Percentiles rank a stretch among this genome's conserved stretches.
Conservation (phyloP, 1,140 invertebrate species). For the Lysiphlebus fabarum region DNA sequence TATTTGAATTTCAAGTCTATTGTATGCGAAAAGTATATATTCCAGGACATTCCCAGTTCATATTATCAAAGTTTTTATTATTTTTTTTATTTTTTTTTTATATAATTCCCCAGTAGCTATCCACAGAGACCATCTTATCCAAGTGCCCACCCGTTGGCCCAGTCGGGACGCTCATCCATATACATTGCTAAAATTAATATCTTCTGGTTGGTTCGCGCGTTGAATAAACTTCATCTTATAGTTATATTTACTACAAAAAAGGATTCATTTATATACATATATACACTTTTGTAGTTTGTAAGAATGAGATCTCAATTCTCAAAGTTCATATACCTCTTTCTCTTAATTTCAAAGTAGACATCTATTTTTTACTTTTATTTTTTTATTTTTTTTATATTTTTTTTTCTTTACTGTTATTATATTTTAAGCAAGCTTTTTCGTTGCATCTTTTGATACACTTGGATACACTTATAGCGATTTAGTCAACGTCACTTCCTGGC, state of each 20-base stretch:
- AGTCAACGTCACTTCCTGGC: too few relatives aligned
- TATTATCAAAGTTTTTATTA: too few relatives aligned
- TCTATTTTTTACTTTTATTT: background rate
- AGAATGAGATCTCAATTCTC: background rate
- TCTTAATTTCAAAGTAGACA: background rate
- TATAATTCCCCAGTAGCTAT: too few relatives aligned
- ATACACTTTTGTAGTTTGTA: too few relatives aligned
- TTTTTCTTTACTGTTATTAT: background rate
- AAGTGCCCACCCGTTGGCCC: constrained; percentile 24
- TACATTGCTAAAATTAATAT: constrained; percentile 56
- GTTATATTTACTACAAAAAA: too few relatives aligned
- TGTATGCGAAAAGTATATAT: background rate
- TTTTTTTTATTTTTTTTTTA: too few relatives aligned
- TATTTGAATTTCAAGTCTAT: too few relatives aligned
- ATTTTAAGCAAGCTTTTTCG: too few relatives aligned
- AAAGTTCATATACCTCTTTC: background rate
- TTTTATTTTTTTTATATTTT: background rate
- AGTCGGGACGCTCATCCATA: constrained; percentile 51
- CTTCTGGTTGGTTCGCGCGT: constrained; percentile 39
- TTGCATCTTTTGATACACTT: too few relatives aligned
- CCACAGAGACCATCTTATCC: constrained; percentile 1
- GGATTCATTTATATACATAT: too few relatives aligned
- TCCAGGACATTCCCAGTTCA: constrained; percentile 21
- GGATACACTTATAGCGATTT: too few relatives aligned
- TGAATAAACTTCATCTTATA: constrained; percentile 46